Base-by-base conservation (phyloP, 2,888 invertebrate species). In the Flabesymbios commensalis region DNA sequence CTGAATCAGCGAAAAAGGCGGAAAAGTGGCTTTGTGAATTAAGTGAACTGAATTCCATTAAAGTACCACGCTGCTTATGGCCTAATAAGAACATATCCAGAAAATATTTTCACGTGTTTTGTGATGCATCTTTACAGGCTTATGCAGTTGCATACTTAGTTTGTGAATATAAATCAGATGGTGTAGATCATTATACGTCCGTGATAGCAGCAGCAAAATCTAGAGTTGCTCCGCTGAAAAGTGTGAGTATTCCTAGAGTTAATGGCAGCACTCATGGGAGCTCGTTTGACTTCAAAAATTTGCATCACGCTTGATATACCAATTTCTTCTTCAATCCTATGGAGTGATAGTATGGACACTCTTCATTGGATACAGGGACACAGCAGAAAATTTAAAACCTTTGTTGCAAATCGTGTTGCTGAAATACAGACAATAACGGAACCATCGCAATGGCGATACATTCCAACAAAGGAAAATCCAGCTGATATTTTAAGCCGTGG, bases 381-480 rank as follows among this genome's bases (percentile, higher is more conserved):
- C 24, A 66, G 66, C 33, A 42, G 63, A 28, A 17, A 45, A 2
- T 63, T 51, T 43, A 65, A 64, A 42, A 41, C 63, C 28, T 69
- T 70, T 54, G 63, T 68, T 2, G 61, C 65, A 0, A 65, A 72
- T 57, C 57, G 69, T 24, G 56, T 67, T 24, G 63, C 63, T 3
- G 61, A 69, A 57, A 69, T 71, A 17, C 68, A 69, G 17, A 19
- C 17, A 5, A 3, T 10, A 3, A 26, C 57, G 17, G 28, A 52
- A 3, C 28, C 29, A 36, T n/a, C 28, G 26, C 36, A 59, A 31
- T 59, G 57, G 59, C n/a, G 59, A 19, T 29, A 59, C 36, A n/a
- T 59, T 17, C 57, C 59, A 26, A 57, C 32, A 17, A 47, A 59
- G 28, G 28, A n/a, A 10, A 59, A 59, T 24, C 57, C 57, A 24